Percentiles rank a stretch among this genome's conserved stretches.
phyloP scores from a whole-genome alignment of 2,113 vertebrate genomes.

The Merops nubicus region DNA sequence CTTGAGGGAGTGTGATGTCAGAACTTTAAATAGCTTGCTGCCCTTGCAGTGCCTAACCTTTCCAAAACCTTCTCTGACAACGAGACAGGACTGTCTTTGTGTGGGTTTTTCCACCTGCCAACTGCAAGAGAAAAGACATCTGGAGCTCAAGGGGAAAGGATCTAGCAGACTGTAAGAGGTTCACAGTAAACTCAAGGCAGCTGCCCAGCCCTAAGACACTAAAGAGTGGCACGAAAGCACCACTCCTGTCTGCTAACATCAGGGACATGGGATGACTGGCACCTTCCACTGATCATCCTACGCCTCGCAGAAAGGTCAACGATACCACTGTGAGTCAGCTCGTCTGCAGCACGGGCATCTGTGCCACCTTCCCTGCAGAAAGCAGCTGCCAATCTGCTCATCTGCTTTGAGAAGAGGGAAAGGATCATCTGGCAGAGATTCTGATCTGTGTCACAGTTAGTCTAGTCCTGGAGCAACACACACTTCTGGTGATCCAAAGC shows the following conservation, averaged over 20 bases:
- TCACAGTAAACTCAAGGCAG: not conserved
- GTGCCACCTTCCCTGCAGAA: not conserved
- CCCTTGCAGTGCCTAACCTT: not conserved
- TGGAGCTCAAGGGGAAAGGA: not conserved
- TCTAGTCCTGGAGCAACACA: not conserved
- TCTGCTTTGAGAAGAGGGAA: constrained; percentile 5
- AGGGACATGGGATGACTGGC: not conserved
- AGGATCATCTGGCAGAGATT: constrained; percentile 4
- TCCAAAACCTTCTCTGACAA: not conserved
- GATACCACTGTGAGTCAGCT: not conserved
- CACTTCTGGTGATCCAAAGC: not conserved
- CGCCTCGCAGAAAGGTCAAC: not conserved
- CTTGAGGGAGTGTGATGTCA: not conserved
- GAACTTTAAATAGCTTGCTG: constrained; percentile 22
- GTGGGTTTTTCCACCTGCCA: not conserved
- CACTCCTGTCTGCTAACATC: not conserved
- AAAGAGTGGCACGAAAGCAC: not conserved
- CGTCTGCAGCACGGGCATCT: not conserved
- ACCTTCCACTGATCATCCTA: not conserved
- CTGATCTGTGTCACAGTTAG: not conserved
- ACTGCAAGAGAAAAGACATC: not conserved
- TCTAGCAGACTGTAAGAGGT: not conserved
- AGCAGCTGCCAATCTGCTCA: constrained; percentile 20
- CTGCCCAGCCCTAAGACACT: not conserved
- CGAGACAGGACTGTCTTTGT: not conserved